These are phyloP conservation scores for Clarias gariepinus DNA, from an alignment of 2,113 vertebrate species.

Conservation along the genomic window DNA sequence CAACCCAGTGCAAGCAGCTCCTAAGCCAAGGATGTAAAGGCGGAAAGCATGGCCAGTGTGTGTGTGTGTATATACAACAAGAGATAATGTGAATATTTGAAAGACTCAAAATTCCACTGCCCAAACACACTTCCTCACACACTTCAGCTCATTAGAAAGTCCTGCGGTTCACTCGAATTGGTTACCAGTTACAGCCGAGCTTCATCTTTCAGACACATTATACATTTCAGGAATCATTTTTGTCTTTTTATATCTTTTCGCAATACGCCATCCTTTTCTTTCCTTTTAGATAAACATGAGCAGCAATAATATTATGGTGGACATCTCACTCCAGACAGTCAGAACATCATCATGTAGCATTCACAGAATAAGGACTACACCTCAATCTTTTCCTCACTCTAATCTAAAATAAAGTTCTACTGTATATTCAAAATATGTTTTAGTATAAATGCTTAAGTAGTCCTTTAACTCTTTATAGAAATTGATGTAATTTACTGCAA, in stretches of 20 bases:
- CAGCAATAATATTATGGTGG: conserved; percentile 65
- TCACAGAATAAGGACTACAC: not conserved
- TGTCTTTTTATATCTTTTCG: conserved; percentile 5
- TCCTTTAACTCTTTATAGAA: conserved; percentile 9
- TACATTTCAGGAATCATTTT: not conserved
- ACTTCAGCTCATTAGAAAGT: not conserved
- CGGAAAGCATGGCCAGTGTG: conserved; percentile 6
- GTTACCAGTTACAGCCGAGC: conserved; percentile 3
- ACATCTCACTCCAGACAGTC: not conserved
- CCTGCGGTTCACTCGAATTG: not conserved
- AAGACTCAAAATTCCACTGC: conserved; percentile 11
- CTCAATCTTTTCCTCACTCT: not conserved
- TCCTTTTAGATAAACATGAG: conserved; percentile 61
- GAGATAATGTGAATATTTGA: not conserved
- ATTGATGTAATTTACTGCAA: not conserved
- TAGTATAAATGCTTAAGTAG: not conserved
- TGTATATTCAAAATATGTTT: not conserved
- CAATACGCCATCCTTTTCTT: conserved; percentile 46
- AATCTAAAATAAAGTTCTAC: not conserved
- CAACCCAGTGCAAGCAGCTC: conserved; percentile 61
- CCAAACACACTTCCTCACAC: conserved; percentile 9
- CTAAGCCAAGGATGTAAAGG: conserved; percentile 51
- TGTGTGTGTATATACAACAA: not conserved
- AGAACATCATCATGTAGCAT: not conserved
- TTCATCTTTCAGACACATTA: not conserved